Base-by-base conservation (phyloP, 2,113 vertebrate species). In the Hystrix brachyura region DNA sequence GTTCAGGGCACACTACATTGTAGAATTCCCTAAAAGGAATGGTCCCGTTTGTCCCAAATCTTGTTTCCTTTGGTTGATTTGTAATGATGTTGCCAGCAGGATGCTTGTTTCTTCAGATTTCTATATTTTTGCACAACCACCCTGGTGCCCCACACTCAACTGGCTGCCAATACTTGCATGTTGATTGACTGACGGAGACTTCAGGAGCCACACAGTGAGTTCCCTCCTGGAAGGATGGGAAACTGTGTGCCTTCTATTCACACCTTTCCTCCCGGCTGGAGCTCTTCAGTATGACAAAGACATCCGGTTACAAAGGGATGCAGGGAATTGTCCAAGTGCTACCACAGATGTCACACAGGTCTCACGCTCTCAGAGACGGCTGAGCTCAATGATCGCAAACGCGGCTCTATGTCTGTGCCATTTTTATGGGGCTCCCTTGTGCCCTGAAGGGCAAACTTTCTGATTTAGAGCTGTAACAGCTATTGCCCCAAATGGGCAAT, bases 311-410 rank as follows among this genome's bases (percentile, higher is more conserved):
- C 96, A 90, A 81, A 96, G 96, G 97, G 95, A 72, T 43, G n/a
- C 90, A 51, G 98, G 98, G 97, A 97, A 88, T 98, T 98, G 97
- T 97, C 98, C 51, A 55, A 11, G 92, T 97, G 92, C 53, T 79
- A 91, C 38, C 94, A 60, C 98, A 98, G 98, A 98, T 98, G 98
- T 98, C 97, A 71, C 98, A 97, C 97, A 69, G 95, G 97, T 98
- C 98, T 95, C 90, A 79, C 97, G 78, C 96, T 98, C 93, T 97
- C 98, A 98, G 94, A 97, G 97, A 93, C 98, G 98, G 98, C 97
- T 98, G 98, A 98, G 96, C 97, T 97, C 87, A 57, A 96, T 97
- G 98, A 96, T 94, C 97, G 97, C 97, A 96, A 97, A 94, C 0
- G 0, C 84, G 94, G 4, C 74, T 92, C 90, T 85, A 89, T 13